Evolutionary conservation across 2,888 invertebrate genomes (phyloP).

Genomic region (Trachelus iudaicus): DNA sequence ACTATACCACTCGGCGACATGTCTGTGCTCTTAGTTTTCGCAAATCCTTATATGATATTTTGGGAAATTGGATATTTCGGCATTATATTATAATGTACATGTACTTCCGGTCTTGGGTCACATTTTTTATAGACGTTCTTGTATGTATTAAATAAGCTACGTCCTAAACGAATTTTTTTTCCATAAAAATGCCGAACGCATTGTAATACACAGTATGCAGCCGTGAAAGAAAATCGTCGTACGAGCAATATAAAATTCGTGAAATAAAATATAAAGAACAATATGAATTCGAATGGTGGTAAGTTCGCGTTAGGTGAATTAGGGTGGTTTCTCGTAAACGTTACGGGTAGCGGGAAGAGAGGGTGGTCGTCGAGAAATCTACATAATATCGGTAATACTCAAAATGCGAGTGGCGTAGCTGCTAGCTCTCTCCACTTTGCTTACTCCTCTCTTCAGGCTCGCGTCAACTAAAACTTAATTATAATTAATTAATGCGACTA

Average conservation of each 20-base stretch:
- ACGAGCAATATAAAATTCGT: not conserved
- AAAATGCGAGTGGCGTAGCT: constrained; percentile 62
- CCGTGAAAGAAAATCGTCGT: not conserved
- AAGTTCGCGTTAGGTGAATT: not conserved
- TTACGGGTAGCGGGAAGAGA: not conserved
- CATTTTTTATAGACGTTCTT: no score
- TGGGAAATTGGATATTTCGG: not conserved
- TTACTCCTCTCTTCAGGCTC: constrained; percentile 58
- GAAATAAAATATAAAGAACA: not conserved
- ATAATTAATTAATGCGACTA: constrained; percentile 85
- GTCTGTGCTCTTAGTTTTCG: not conserved
- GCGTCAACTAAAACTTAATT: constrained; percentile 86
- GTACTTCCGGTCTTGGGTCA: no score
- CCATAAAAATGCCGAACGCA: no score
- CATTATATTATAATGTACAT: not conserved
- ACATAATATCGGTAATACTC: constrained; percentile 64
- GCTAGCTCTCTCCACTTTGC: constrained; percentile 35
- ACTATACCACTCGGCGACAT: constrained; percentile 4
- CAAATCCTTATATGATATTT: not conserved
- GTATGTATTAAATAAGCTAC: no score
- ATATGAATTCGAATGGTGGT: not conserved
- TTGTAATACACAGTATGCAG: not conserved
- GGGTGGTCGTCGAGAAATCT: constrained; percentile 45
- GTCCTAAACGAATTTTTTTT: not conserved
- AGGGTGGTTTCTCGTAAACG: not conserved